Conservation (phyloP, 1,140 invertebrate genomes). For the Tribolium castaneum region DNA sequence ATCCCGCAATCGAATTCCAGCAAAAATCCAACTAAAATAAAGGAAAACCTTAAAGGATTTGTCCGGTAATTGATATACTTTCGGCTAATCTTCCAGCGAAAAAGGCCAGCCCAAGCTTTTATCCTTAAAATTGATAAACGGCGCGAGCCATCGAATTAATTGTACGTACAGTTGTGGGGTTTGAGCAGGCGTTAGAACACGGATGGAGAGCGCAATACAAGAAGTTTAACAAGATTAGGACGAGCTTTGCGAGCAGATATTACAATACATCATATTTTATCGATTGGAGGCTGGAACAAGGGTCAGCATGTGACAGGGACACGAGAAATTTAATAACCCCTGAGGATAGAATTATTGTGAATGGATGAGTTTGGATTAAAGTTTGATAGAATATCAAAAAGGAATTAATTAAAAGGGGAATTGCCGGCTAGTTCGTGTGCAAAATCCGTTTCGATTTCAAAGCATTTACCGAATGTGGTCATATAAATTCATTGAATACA, state of each 20-base stretch:
- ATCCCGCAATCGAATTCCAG: not conserved
- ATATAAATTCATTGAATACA: not conserved
- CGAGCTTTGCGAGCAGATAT: slow-evolving; percentile 22
- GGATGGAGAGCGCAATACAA: not conserved
- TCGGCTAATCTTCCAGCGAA: not conserved
- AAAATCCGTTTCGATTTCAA: slow-evolving; percentile 5
- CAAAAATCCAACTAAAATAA: slow-evolving; percentile 14
- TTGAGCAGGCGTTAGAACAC: slow-evolving; percentile 3
- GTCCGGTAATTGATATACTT: slow-evolving; percentile 25
- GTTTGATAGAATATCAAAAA: slow-evolving; percentile 11
- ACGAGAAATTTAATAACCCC: slow-evolving; percentile 29
- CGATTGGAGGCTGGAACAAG: slow-evolving; percentile 4
- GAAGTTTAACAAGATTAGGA: slow-evolving; percentile 34
- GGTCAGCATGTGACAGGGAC: slow-evolving; percentile 22
- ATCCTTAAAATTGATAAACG: slow-evolving; percentile 16
- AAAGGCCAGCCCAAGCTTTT: slow-evolving; percentile 9
- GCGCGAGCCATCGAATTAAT: not conserved
- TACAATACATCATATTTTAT: slow-evolving; percentile 32
- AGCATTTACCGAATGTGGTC: not conserved
- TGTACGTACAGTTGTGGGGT: not conserved
- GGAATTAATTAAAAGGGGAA: slow-evolving; percentile 21
- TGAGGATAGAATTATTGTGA: slow-evolving; percentile 19
- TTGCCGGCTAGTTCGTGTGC: not conserved
- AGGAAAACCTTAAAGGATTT: slow-evolving; percentile 4
- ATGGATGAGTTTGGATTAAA: slow-evolving; percentile 13